Evolutionary conservation across 2,888 invertebrate species (phyloP), one percentile per base, ranked within the genome.

Genomic region (Rhodophaea formosa): DNA sequence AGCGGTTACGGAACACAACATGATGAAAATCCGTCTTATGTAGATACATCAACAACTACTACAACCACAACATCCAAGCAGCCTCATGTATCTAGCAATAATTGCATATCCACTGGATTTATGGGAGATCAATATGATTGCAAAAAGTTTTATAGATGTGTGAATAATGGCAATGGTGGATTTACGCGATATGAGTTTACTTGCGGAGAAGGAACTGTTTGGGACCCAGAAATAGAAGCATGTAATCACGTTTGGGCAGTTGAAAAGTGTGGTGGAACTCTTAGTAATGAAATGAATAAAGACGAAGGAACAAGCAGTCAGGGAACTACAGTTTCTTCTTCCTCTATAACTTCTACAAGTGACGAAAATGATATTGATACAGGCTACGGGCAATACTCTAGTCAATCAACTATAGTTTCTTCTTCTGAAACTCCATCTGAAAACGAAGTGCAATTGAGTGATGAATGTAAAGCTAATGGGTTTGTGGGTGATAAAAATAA

Each of bases 111-210:
- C 39, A 93, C 92, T 76, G 95, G 95, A 57, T 96, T 95, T 78
- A 92, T 94, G 71, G 93, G 94, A 10, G 94, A 96, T 79, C 86
- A 92, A 44, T 84, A 85, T 46, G 92, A 96, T 72, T 96, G 96
- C 73, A 93, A 91, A 61, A 95, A 94, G 76, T 96, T 96, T 85
- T 95, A 95, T 75, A 92, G 96, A 66, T 96, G 96, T 80, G 95
- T 96, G 23, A 87, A 91, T 59, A 92, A 93, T 72, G 93, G 93
- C 0, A 84, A 91, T 30, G 93, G 92, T 60, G 89, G 89, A 3
- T 95, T 89, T 68, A 93, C 84, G 51, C 94, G 93, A 80, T 94
- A 95, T 75, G 94, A 95, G 62, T 96, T 95, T 77, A 86, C 86
- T 8, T 96, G 96, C 79, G 95, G 94, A 1, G 92, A 87, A 45